These are phyloP conservation scores for Stegostoma tigrinum DNA, from an alignment of 2,113 vertebrate species.

Conservation along the genomic window DNA sequence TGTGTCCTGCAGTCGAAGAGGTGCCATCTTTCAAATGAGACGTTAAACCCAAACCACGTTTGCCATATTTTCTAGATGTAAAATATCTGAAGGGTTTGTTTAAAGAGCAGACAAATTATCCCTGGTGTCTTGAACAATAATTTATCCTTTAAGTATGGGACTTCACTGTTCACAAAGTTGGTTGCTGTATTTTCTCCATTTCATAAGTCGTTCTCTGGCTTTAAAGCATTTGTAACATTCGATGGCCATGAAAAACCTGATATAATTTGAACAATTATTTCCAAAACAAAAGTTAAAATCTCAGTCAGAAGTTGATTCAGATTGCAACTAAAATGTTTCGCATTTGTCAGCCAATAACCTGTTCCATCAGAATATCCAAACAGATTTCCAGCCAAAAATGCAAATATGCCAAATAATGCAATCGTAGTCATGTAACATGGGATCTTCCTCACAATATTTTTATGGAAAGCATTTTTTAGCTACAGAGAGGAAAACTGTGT, in stretches of 20 bases:
- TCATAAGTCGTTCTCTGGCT: not conserved
- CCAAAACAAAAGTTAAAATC: not conserved
- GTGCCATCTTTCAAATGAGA: no score
- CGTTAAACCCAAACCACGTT: no score
- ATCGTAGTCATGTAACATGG: not conserved
- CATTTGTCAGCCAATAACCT: no score
- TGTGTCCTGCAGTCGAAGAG: not conserved
- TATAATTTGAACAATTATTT: not conserved
- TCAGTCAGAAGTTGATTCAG: not conserved
- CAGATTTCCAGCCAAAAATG: not conserved
- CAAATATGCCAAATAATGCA: not conserved
- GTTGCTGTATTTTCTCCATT: not conserved
- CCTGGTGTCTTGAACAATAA: not conserved
- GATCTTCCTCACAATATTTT: not conserved
- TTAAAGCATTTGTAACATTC: not conserved
- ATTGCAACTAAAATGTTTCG: not conserved
- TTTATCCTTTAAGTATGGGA: not conserved
- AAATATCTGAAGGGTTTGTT: not conserved
- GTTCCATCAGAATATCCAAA: constrained; percentile 42
- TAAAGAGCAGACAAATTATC: not conserved
- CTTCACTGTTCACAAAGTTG: not conserved
- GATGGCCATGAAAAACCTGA: not conserved
- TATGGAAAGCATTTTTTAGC: not conserved
- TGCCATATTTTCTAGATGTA: not conserved
- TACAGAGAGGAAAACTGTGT: not conserved